phyloP scores from a whole-genome alignment of 1,140 invertebrate species.

The Aleiodes sp. region DNA sequence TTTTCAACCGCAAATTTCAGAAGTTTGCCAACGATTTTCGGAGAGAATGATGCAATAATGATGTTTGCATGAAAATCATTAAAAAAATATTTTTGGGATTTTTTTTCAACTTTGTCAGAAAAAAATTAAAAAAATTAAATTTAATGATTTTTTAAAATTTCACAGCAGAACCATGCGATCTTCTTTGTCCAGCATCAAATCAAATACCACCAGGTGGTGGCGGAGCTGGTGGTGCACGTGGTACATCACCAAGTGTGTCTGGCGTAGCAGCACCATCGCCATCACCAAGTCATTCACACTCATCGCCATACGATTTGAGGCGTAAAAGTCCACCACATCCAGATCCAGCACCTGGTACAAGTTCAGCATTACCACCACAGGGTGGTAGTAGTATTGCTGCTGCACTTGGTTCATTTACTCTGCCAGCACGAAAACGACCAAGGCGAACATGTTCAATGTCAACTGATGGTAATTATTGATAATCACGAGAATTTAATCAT shows the following conservation, averaged over 20 bases:
- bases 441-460: conserved; percentile 72
- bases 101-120: too few species aligned
- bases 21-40: too few species aligned
- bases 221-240: conserved; percentile 51
- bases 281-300: conserved; percentile 70
- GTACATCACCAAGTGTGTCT: conserved; percentile 63
- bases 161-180: conserved; percentile 80
- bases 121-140: background rate
- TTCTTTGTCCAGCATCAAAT: conserved; percentile 73
- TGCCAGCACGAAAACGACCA: conserved; percentile 84
- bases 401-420: conserved; percentile 70
- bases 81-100: too few species aligned
- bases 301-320: conserved; percentile 85
- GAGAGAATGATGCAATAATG: too few species aligned
- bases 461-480: conserved; percentile 69
- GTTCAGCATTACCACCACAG: conserved; percentile 61
- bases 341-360: conserved; percentile 62
- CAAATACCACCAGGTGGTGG: conserved; percentile 70
- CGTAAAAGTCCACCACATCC: conserved; percentile 79
- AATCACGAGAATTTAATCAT: background rate
- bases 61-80: too few species aligned
- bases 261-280: conserved; percentile 63
- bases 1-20: too few species aligned
- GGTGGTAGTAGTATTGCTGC: conserved; percentile 63
- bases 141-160: conserved; percentile 48